These are phyloP conservation scores for Ptilorrhoa leucosticta DNA, from an alignment of 2,113 vertebrate genomes.

Conservation along the genomic window DNA sequence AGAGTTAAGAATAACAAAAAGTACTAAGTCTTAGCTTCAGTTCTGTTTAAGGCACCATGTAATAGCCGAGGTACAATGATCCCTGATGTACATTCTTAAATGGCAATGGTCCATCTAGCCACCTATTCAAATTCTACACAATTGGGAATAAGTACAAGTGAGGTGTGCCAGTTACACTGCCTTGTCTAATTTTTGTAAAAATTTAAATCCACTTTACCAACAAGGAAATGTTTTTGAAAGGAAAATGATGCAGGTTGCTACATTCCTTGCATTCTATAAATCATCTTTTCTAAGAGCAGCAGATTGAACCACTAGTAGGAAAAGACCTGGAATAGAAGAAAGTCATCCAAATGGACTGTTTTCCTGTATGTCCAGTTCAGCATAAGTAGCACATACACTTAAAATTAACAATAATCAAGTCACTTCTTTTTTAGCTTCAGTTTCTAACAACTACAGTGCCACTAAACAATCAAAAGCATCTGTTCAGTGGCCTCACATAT, in stretches of 20 bases:
- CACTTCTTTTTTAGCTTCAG: conserved; percentile 66
- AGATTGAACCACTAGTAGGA: conserved; percentile 80
- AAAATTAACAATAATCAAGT: conserved; percentile 73
- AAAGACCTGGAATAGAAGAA: conserved; percentile 81
- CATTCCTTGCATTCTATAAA: conserved; percentile 84
- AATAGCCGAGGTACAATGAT: conserved; percentile 87
- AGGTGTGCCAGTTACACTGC: conserved; percentile 82
- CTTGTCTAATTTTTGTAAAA: conserved; percentile 76
- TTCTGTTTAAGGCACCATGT: conserved; percentile 88
- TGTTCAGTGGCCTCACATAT: conserved; percentile 69
- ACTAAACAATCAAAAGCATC: conserved; percentile 66
- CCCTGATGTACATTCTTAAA: conserved; percentile 88
- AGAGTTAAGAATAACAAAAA: conserved; percentile 75
- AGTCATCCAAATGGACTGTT: conserved; percentile 77
- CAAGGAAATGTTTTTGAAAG: conserved; percentile 75
- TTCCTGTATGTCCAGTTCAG: conserved; percentile 79
- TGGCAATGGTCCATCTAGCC: conserved; percentile 82
- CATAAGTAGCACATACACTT: conserved; percentile 77
- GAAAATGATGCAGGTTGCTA: conserved; percentile 81
- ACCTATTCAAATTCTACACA: conserved; percentile 79
- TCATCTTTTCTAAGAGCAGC: conserved; percentile 81
- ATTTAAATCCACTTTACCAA: conserved; percentile 77
- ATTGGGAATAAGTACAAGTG: conserved; percentile 77
- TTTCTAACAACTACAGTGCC: conserved; percentile 66
- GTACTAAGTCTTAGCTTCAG: conserved; percentile 81